Conservation (phyloP, 2,113 vertebrate genomes). For the Campylomormyrus tamandua region DNA sequence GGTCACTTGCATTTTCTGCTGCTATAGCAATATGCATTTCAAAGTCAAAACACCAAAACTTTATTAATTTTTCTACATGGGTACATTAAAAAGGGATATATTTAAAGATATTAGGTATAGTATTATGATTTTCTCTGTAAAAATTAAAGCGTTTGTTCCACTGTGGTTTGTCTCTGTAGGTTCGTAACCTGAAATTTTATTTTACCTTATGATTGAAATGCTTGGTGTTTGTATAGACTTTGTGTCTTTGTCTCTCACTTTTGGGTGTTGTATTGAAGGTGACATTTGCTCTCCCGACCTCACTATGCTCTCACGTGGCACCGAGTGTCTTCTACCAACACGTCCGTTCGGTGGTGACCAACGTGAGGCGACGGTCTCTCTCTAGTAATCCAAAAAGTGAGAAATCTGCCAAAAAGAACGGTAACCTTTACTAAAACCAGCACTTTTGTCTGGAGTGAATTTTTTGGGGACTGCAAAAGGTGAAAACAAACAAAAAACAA, state of each 20-base stretch:
- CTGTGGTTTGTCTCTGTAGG: background rate
- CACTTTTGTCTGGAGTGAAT: conserved; percentile 7
- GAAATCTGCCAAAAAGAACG: conserved; percentile 27
- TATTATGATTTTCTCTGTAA: conserved; percentile 5
- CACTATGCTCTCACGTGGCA: background rate
- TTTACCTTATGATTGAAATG: background rate
- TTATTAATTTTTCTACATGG: conserved; percentile 24
- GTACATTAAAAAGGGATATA: conserved; percentile 6
- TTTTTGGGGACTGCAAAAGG: background rate
- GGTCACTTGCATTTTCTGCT: conserved; percentile 32
- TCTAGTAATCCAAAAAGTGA: conserved; percentile 23
- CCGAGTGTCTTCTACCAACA: background rate
- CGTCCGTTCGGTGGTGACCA: background rate
- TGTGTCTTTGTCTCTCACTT: background rate
- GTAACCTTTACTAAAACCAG: conserved; percentile 9
- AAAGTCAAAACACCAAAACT: conserved; percentile 28
- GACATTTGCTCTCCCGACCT: background rate
- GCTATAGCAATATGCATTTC: conserved; percentile 32
- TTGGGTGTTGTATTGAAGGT: background rate
- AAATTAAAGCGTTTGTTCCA: background rate
- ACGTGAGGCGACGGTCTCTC: conserved; percentile 4
- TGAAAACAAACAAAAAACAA: background rate
- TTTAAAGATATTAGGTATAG: conserved; percentile 9
- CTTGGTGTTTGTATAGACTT: conserved; percentile 6
- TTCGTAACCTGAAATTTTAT: background rate